phyloP scores from a whole-genome alignment of 2,797 vertebrate genomes.

The Brachyalestes nurse region DNA sequence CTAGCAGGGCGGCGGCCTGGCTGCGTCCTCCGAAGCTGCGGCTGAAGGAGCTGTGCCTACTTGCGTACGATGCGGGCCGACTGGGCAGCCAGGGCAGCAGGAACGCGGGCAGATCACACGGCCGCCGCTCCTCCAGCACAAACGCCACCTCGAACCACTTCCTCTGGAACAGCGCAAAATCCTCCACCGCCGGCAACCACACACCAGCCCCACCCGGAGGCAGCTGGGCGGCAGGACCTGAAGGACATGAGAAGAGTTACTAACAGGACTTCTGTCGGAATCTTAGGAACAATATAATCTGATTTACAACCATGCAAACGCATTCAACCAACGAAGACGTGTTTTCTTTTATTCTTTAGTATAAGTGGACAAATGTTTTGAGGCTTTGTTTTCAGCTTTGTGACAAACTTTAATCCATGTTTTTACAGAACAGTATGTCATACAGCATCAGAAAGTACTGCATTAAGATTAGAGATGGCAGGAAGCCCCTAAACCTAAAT shows the following conservation, averaged over 20 bases:
- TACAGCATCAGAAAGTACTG: too few species aligned
- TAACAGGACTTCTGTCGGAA: too few species aligned
- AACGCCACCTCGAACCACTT: conserved; percentile 99
- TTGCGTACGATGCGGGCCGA: conserved; percentile 96
- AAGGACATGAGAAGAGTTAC: neutral
- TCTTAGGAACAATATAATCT: too few species aligned
- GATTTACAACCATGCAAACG: too few species aligned
- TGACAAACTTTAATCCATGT: too few species aligned
- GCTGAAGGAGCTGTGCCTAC: conserved; percentile 99
- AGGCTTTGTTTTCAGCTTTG: too few species aligned
- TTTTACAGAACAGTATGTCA: too few species aligned
- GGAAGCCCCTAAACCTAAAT: too few species aligned
- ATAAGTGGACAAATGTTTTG: too few species aligned
- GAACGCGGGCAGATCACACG: conserved; percentile 92
- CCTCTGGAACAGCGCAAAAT: conserved; percentile 93
- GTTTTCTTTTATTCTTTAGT: too few species aligned
- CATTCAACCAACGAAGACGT: too few species aligned
- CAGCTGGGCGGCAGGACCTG: conserved; percentile 69
- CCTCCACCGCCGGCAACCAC: conserved; percentile 89
- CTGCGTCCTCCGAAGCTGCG: conserved; percentile 99
- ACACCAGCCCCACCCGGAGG: conserved; percentile 75
- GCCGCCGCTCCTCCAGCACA: conserved; percentile 89
- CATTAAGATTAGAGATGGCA: too few species aligned
- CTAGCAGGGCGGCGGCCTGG: conserved; percentile 96
- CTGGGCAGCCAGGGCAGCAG: conserved; percentile 96